A percentile compares a stretch with the other conserved stretches of the same genome.
Conservation (phyloP, 2,888 invertebrate genomes). For the Ophion obscuratus region DNA sequence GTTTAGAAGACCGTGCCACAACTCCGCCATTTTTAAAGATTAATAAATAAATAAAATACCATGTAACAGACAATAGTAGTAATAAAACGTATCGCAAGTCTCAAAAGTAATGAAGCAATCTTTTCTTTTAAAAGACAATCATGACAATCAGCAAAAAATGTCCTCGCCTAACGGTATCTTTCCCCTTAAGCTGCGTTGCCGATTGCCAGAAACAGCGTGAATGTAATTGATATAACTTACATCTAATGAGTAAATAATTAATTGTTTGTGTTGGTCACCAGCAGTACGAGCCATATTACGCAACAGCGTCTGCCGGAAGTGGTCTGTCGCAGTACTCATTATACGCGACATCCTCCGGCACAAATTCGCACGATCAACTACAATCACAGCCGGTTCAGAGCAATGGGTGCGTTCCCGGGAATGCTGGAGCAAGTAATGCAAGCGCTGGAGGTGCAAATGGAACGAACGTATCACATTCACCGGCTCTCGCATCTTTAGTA, state of each 20-base stretch:
- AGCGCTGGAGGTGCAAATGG: conserved; percentile 72
- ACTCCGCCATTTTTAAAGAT: too few relatives aligned
- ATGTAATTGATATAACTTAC: background rate
- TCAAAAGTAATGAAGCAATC: too few relatives aligned
- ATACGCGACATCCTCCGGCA: conserved; percentile 82
- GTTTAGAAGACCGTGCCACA: too few relatives aligned
- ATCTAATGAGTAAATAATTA: background rate
- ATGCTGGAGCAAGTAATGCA: conserved; percentile 71
- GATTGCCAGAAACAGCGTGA: background rate
- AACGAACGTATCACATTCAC: conserved; percentile 77
- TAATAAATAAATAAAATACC: too few relatives aligned
- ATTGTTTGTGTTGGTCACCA: conserved; percentile 31
- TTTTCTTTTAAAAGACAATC: too few relatives aligned
- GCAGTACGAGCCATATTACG: conserved; percentile 83
- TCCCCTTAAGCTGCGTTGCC: background rate
- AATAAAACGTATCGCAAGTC: too few relatives aligned
- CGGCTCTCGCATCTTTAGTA: conserved; percentile 73
- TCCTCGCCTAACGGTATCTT: too few relatives aligned
- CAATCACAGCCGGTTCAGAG: conserved; percentile 72
- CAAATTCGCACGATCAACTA: conserved; percentile 75
- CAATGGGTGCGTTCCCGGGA: conserved; percentile 73
- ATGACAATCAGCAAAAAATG: too few relatives aligned
- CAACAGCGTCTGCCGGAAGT: conserved; percentile 79
- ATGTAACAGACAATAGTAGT: too few relatives aligned
- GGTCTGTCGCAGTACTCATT: conserved; percentile 83